Percentiles rank a stretch among this genome's conserved stretches.
Conservation (phyloP, 2,113 vertebrate genomes). For the Lophochroa leadbeateri region DNA sequence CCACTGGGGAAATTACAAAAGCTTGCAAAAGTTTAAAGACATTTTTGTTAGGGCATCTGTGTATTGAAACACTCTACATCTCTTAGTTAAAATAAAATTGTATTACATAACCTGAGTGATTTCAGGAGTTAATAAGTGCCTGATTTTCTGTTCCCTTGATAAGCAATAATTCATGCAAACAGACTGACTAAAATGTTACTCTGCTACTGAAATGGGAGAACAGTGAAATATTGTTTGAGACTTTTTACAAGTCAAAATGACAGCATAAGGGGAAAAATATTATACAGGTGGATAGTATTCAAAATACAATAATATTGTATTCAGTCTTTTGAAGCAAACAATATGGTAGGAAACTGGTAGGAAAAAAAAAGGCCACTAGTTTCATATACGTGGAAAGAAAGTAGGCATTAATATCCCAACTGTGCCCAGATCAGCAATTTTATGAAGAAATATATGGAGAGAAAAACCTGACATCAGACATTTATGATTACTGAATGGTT, state of each 20-base stretch:
- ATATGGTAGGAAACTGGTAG: neutral
- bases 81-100: conserved; percentile 40
- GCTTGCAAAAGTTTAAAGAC: neutral
- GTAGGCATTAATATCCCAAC: neutral
- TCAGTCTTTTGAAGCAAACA: neutral
- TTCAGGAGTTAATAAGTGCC: conserved; percentile 20
- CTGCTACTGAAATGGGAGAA: neutral
- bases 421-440: neutral
- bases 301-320: neutral
- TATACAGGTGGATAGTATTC: neutral
- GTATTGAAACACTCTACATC: neutral
- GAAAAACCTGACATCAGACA: neutral
- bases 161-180: conserved; percentile 37
- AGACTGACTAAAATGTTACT: conserved; percentile 6
- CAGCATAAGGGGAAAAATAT: neutral
- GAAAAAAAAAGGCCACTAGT: neutral
- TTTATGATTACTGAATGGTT: neutral
- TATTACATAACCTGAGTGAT: neutral
- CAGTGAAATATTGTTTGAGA: neutral
- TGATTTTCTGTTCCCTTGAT: conserved; percentile 34
- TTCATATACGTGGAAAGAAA: neutral
- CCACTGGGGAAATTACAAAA: conserved; percentile 36
- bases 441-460: neutral
- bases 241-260: neutral
- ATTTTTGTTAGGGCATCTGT: neutral